Conservation (phyloP, 2,113 vertebrate genomes). For the Peromyscus polionotus region DNA sequence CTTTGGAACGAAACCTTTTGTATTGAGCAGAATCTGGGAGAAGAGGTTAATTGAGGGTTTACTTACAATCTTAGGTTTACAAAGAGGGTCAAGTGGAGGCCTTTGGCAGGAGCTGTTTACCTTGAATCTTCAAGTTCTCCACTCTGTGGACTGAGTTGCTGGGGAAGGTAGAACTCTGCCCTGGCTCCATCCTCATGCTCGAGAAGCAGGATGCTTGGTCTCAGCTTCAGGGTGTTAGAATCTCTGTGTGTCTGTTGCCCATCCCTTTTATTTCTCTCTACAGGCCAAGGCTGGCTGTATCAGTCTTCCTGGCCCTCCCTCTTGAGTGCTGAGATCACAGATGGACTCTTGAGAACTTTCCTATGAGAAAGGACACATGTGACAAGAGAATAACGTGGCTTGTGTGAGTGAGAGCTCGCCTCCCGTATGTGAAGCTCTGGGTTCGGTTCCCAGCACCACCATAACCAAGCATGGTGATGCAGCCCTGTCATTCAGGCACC, state of each 20-base stretch:
- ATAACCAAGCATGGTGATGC: background rate
- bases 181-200: background rate
- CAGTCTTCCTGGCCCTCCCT: background rate
- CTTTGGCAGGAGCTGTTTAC: background rate
- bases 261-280: background rate
- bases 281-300: background rate
- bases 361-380: background rate
- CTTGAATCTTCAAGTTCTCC: background rate
- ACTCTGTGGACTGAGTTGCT: background rate
- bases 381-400: background rate
- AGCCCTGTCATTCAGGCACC: background rate
- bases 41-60: constrained; percentile 72
- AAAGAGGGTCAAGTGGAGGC: constrained; percentile 46
- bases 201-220: background rate
- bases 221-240: background rate
- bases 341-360: too few relatives aligned
- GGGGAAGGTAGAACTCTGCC: background rate
- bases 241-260: background rate
- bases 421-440: background rate
- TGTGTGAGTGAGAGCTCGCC: rapidly evolving
- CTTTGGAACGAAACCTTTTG: constrained; percentile 24
- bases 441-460: background rate
- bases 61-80: constrained; percentile 52
- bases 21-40: constrained; percentile 14
- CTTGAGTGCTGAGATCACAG: background rate